Evolutionary conservation across 1,140 invertebrate genomes (phyloP), one percentile per base, ranked within the genome.

Genomic region (Vollenhovia emeryi): DNA sequence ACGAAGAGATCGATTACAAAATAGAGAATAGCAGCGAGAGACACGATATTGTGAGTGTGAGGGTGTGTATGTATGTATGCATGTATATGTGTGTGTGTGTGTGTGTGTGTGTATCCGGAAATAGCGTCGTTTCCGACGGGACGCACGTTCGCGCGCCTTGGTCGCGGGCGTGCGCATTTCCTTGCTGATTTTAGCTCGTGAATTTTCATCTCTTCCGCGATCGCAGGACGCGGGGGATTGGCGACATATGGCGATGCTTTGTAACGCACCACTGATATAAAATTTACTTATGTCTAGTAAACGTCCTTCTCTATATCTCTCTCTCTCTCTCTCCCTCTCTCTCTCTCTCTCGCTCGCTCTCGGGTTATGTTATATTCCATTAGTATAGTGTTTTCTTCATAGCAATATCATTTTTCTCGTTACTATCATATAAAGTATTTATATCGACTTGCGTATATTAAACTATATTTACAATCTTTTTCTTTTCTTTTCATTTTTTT

Each of bases 391-490:
- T 92, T 93, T 64, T 57, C 27, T 11, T 92, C 90, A 87, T 93
- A 94, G 90, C 92, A 91, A 91, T 94, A 93, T 93, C 87, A 89
- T 91, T 92, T 91, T 92, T 90, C 91, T 75, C 60, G 76, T 93
- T 91, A 91, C 91, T 93, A 93, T 92, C 86, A 93, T 93, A 93
- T 94, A 93, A 94, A 94, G 93, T 94, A 93, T 93, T 94, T 94
- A 93, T 93, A 93, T 93, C 92, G 92, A 94, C 88, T 93, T 93
- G 92, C 89, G 91, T 93, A 94, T 94, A 94, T 94, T 92, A 95
- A 95, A 94, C 93, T 94, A 94, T 95, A 95, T 95, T 92, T 95
- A 95, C 94, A 95, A 88, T 87, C 91, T 36, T 21, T 7, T 86
- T 87, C 90, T 90, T 89, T 85, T 91, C 85, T 88, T 91, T 90